Conservation (phyloP, 2,888 invertebrate genomes). For the Lamellibrachia columna region DNA sequence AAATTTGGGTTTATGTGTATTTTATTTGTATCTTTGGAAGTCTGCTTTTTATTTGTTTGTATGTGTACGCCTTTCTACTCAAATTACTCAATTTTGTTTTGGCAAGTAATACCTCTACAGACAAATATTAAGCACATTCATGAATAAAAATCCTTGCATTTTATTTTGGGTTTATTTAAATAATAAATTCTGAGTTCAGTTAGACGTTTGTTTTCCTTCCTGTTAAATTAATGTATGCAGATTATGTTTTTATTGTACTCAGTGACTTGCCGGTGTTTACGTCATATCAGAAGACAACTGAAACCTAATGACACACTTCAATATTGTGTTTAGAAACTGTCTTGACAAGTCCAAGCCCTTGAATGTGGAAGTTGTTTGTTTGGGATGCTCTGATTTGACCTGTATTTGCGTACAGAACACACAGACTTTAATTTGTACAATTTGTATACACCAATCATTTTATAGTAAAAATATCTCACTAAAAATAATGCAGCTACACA, state of each 20-base stretch:
- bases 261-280: background rate
- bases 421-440: background rate
- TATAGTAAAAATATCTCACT: background rate
- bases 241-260: background rate
- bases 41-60: no score
- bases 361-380: background rate
- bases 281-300: background rate
- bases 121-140: no score
- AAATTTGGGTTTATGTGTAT: background rate
- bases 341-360: background rate
- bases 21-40: background rate
- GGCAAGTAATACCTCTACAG: no score
- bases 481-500: background rate
- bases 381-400: background rate
- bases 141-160: no score
- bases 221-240: background rate
- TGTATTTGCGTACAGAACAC: background rate
- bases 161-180: no score
- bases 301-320: background rate
- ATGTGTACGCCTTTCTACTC: no score
- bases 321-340: background rate
- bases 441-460: background rate
- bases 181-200: no score
- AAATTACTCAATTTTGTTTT: no score
- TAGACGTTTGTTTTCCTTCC: background rate